Base-by-base conservation (phyloP, 2,113 vertebrate genomes). In the Epinephelus lanceolatus region DNA sequence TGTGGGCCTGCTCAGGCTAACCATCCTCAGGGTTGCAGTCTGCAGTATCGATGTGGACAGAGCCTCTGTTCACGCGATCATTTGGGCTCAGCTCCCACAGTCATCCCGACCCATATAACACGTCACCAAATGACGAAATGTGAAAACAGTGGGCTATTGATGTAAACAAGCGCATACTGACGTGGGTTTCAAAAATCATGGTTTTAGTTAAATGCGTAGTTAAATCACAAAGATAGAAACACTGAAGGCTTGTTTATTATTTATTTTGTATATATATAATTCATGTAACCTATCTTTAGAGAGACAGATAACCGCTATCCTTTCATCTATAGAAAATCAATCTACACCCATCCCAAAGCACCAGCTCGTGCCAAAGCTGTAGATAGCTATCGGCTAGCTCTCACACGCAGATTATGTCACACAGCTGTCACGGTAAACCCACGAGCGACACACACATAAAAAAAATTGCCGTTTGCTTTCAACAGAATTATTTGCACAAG, bases 121-220 rank as follows among this genome's bases (percentile, higher is more conserved):
- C 88, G 90, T 92, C 90, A 92, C 42, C 76, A 77, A 33, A 82
- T 86, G 78, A 92, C 85, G 74, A 82, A 53, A 91, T 55, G 52
- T 56, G 56, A 79, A 52, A 60, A 68, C 55, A 63, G 14, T 42
- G 61, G 53, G 52, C 69, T 53, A 56, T 10, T 74, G 70, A 77
- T 63, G 83, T 76, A 80, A 85, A 88, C 86, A 80, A 79, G 76
- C 76, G 70, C 72, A 74, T 53, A 86, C 71, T 63, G 82, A 78
- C 72, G 86, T 78, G 56, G 37, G 30, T 68, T 68, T 51, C 15
- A 21, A n/a, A 59, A 57, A 73, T 59, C 68, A 13, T 23, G 12
- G 60, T 80, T 71, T 45, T 3, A 52, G 13, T 49, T 15, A 67
- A 72, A 51, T 81, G 86, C 60, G 74, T 33, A 72, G 76, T 60